These are phyloP conservation scores for Dermochelys coriacea DNA, from an alignment of 2,797 vertebrate species.

Conservation along the genomic window DNA sequence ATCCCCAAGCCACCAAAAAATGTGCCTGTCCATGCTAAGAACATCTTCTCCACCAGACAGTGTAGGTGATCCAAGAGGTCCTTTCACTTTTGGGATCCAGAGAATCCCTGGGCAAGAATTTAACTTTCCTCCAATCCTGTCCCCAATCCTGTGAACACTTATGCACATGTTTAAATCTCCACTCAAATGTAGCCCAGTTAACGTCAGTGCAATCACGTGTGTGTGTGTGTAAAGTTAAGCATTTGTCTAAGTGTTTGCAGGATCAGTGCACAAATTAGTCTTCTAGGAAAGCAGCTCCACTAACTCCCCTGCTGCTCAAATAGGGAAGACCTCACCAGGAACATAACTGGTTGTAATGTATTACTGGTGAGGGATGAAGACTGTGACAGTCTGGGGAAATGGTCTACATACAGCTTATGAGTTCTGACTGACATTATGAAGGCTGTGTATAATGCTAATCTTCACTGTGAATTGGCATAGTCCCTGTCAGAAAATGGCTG, in stretches of 20 bases:
- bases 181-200: not conserved
- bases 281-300: not conserved
- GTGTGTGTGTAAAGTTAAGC: constrained; percentile 22
- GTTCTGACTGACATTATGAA: not conserved
- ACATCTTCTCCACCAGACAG: not conserved
- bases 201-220: not conserved
- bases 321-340: constrained; percentile 25
- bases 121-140: not conserved
- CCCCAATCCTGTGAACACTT: not conserved
- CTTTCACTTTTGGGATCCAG: not conserved
- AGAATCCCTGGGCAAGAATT: not conserved
- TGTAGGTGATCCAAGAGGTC: not conserved
- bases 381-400: constrained; percentile 33
- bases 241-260: constrained; percentile 29
- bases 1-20: not conserved
- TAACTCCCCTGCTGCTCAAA: not conserved
- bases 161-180: not conserved
- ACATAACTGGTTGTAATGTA: constrained; percentile 60
- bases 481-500: not conserved
- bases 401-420: not conserved
- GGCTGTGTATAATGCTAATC: not conserved
- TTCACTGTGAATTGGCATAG: not conserved
- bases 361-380: constrained; percentile 57
- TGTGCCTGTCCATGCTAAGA: not conserved
- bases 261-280: constrained; percentile 49